Evolutionary conservation across 2,113 vertebrate species (phyloP).

Genomic region (Poeciliopsis prolifica): DNA sequence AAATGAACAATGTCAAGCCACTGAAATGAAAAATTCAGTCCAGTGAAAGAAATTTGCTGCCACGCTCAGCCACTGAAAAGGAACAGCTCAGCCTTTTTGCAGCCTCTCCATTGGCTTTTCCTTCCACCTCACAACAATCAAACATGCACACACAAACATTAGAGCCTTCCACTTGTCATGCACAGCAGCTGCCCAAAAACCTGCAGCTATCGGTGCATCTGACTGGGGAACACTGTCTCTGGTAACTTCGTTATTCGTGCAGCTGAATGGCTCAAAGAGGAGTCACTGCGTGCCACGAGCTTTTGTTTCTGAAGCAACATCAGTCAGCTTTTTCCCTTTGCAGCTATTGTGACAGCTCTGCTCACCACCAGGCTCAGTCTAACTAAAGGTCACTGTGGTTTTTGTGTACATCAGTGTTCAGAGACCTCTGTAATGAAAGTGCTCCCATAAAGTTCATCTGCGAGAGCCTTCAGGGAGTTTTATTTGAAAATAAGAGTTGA

Average conservation of each 20-base stretch:
- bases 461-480: slow-evolving; percentile 16
- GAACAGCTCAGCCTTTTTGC: slow-evolving; percentile 55
- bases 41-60: neutral
- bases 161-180: slow-evolving; percentile 26
- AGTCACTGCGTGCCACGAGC: slow-evolving; percentile 17
- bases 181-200: slow-evolving; percentile 53
- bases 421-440: slow-evolving; percentile 34
- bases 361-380: slow-evolving; percentile 44
- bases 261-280: slow-evolving; percentile 52
- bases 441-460: neutral
- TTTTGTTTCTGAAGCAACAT: slow-evolving; percentile 54
- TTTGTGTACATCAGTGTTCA: slow-evolving; percentile 21
- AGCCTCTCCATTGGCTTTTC: slow-evolving; percentile 32
- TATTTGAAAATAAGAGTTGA: slow-evolving; percentile 24
- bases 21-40: neutral
- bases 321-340: slow-evolving; percentile 65
- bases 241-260: slow-evolving; percentile 57
- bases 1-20: neutral
- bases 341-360: slow-evolving; percentile 48
- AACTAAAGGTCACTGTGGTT: slow-evolving; percentile 55
- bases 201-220: slow-evolving; percentile 41
- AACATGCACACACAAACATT: slow-evolving; percentile 35
- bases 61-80: neutral
- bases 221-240: slow-evolving; percentile 48
- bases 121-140: slow-evolving; percentile 42